These are phyloP conservation scores for Anthophora plumipes DNA, from an alignment of 2,888 invertebrate species.

Conservation along the genomic window DNA sequence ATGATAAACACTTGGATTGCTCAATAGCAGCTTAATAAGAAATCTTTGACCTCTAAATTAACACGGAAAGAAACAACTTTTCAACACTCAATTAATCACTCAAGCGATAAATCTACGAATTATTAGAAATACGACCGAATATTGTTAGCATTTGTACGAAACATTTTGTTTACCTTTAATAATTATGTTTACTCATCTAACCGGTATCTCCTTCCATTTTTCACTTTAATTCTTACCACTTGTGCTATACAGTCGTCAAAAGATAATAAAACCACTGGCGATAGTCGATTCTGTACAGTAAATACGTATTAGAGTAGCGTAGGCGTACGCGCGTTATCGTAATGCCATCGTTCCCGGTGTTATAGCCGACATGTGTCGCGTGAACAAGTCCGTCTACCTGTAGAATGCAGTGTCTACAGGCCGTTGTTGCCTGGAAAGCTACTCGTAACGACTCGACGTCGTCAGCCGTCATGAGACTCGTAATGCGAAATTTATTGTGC, in stretches of 20 bases:
- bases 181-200: too few relatives aligned
- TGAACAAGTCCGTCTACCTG: constrained; percentile 52
- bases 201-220: too few relatives aligned
- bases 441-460: constrained; percentile 45
- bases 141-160: too few relatives aligned
- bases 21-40: too few relatives aligned
- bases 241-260: not conserved
- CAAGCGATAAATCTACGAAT: too few relatives aligned
- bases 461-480: constrained; percentile 39
- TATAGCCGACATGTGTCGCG: constrained; percentile 39
- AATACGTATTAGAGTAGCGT: constrained; percentile 31
- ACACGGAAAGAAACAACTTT: too few relatives aligned
- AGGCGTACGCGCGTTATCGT: constrained; percentile 41
- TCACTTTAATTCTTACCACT: not conserved
- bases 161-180: too few relatives aligned
- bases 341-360: constrained; percentile 46
- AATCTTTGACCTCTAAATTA: too few relatives aligned
- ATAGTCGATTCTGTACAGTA: constrained; percentile 13
- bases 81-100: too few relatives aligned
- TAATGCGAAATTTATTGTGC: constrained; percentile 49
- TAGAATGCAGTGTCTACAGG: constrained; percentile 35
- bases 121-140: too few relatives aligned
- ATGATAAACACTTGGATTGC: too few relatives aligned
- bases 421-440: constrained; percentile 37
- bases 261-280: constrained; percentile 3